Conservation (phyloP, 1,140 invertebrate species). For the Drosophila novamexicana region DNA sequence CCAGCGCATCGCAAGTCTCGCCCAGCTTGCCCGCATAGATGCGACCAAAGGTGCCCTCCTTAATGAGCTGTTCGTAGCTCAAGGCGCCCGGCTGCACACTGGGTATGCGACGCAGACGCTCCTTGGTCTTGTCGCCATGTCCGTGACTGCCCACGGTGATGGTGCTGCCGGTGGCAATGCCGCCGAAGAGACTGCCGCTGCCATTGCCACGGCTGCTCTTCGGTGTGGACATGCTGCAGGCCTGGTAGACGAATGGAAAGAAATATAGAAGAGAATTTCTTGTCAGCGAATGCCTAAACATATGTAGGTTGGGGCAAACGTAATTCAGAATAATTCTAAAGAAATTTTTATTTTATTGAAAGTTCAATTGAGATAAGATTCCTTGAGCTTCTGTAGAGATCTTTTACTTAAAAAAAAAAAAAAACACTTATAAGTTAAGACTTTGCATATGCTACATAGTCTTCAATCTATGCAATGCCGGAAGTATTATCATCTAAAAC, state of each 20-base stretch:
- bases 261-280: neutral
- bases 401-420: too few relatives aligned
- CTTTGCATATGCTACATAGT: too few relatives aligned
- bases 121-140: conserved; percentile 84
- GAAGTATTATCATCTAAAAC: neutral
- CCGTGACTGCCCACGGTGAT: conserved; percentile 73
- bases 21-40: conserved; percentile 91
- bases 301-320: too few relatives aligned
- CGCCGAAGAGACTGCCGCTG: conserved; percentile 71
- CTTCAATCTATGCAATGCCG: neutral
- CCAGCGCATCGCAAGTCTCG: conserved; percentile 90
- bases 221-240: conserved; percentile 84
- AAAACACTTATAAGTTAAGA: too few relatives aligned
- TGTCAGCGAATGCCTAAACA: neutral
- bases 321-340: too few relatives aligned
- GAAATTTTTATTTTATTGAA: too few relatives aligned
- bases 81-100: conserved; percentile 88
- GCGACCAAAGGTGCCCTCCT: conserved; percentile 93
- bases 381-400: too few relatives aligned
- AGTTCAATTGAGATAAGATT: too few relatives aligned
- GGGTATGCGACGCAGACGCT: conserved; percentile 88
- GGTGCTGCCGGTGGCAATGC: conserved; percentile 67
- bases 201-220: conserved; percentile 84
- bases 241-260: conserved; percentile 72
- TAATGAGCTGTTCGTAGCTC: conserved; percentile 87